A percentile compares a stretch with the other conserved stretches of the same genome.
phyloP scores from a whole-genome alignment of 2,888 invertebrate species.

The Rotaria magnacalcarata region DNA sequence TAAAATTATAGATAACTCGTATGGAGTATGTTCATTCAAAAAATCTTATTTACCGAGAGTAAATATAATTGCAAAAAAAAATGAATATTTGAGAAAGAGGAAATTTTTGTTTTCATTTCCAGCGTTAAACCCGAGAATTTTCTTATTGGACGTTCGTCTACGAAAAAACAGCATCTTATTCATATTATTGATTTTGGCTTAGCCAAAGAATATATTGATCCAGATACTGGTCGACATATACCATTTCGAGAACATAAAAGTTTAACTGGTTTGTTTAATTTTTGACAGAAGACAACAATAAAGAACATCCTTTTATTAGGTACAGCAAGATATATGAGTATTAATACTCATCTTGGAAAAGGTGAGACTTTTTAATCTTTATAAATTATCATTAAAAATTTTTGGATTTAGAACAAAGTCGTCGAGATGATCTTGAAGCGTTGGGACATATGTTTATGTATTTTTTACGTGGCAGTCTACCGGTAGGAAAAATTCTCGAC shows the following conservation, averaged over 20 bases:
- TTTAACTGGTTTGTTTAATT: constrained; percentile 68
- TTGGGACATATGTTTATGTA: constrained; percentile 99
- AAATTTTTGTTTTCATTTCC: neutral
- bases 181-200: constrained; percentile 99
- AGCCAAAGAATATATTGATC: constrained; percentile 99
- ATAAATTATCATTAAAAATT: neutral
- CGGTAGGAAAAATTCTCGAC: constrained; percentile 56
- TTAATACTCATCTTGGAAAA: constrained; percentile 99
- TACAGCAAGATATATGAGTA: constrained; percentile 99
- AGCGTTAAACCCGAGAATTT: constrained; percentile 97
- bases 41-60: constrained; percentile 92
- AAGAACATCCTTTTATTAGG: constrained; percentile 56
- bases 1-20: constrained; percentile 75
- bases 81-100: neutral
- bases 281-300: neutral
- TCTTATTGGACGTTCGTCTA: constrained; percentile 91
- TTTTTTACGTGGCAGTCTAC: constrained; percentile 95
- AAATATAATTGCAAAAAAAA: neutral
- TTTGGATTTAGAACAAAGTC: constrained; percentile 75
- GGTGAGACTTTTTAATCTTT: constrained; percentile 62
- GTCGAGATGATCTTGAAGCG: constrained; percentile 97
- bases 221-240: constrained; percentile 87
- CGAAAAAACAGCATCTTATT: constrained; percentile 94
- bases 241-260: constrained; percentile 99
- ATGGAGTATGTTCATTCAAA: constrained; percentile 99